A percentile compares a stretch with the other conserved stretches of the same genome.
These are phyloP conservation scores for Grallaria varia DNA, from an alignment of 2,113 vertebrate genomes.

Conservation along the genomic window DNA sequence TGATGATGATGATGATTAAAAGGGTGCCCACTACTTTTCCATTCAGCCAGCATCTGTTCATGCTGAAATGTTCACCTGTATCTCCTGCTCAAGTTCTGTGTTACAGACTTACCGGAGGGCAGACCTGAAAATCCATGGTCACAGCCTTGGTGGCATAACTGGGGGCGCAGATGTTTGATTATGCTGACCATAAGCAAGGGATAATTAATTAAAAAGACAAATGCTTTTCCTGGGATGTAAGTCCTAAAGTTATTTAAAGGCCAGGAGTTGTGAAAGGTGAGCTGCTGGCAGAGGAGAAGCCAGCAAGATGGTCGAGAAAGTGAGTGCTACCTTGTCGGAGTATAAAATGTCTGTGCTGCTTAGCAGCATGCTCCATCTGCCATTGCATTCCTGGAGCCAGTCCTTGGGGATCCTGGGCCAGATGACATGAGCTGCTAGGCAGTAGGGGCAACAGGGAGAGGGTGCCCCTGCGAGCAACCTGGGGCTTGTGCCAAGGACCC, in stretches of 20 bases:
- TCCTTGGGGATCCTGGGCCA: not conserved
- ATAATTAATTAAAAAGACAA: not conserved
- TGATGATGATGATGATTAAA: not conserved
- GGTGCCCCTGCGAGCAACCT: not conserved
- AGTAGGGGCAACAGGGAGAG: not conserved
- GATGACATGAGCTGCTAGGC: not conserved
- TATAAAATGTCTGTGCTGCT: not conserved
- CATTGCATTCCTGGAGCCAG: not conserved
- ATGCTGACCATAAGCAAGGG: not conserved
- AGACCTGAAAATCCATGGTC: not conserved
- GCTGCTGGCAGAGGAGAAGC: not conserved
- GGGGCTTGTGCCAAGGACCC: not conserved
- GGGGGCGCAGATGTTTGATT: not conserved
- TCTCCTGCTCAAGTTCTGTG: rapidly evolving
- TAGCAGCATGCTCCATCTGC: not conserved
- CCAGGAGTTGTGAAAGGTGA: not conserved
- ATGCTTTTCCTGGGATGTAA: not conserved
- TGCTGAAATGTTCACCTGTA: not conserved
- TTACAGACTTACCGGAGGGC: not conserved
- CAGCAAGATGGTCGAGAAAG: not conserved
- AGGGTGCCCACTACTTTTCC: not conserved
- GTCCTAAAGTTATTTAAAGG: not conserved
- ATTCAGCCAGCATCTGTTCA: not conserved
- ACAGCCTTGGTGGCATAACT: not conserved
- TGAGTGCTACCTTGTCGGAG: not conserved